A percentile compares a stretch with the other conserved stretches of the same genome.
Evolutionary conservation across 2,888 invertebrate genomes (phyloP).

Genomic region (Timema podura): DNA sequence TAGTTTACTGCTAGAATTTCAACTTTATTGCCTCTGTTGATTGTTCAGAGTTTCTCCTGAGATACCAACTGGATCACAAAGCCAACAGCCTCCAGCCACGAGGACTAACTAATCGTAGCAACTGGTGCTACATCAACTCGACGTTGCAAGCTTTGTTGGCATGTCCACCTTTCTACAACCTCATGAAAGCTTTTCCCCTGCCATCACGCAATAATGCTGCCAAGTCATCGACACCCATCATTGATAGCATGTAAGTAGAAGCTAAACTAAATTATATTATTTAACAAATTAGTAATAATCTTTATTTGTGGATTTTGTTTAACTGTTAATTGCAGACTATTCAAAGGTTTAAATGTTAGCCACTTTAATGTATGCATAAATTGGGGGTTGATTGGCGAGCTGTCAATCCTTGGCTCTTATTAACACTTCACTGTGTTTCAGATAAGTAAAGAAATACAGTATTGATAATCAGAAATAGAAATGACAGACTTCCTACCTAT

Average conservation of each 20-base stretch:
- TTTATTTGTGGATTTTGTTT: too few relatives aligned
- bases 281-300: too few relatives aligned
- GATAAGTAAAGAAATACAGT: too few relatives aligned
- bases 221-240: slow-evolving; percentile 67
- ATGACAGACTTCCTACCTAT: too few relatives aligned
- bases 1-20: not conserved
- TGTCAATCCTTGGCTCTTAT: too few relatives aligned
- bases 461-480: too few relatives aligned
- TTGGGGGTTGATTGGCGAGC: too few relatives aligned
- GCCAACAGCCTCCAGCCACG: slow-evolving; percentile 79
- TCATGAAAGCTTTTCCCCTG: slow-evolving; percentile 73
- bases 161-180: slow-evolving; percentile 92
- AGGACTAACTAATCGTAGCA: slow-evolving; percentile 88
- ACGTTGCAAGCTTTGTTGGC: slow-evolving; percentile 90
- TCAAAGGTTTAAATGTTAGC: too few relatives aligned
- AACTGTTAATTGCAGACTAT: too few relatives aligned
- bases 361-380: too few relatives aligned
- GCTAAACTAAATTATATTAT: too few relatives aligned
- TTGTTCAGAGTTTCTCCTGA: slow-evolving; percentile 73
- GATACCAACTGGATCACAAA: slow-evolving; percentile 72
- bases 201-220: slow-evolving; percentile 46
- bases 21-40: slow-evolving; percentile 14
- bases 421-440: too few relatives aligned
- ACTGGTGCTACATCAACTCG: slow-evolving; percentile 96
- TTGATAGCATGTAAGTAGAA: slow-evolving; percentile 83